These are phyloP conservation scores for Nannoperca obscura DNA, from an alignment of 2,797 vertebrate species.

Conservation along the genomic window DNA sequence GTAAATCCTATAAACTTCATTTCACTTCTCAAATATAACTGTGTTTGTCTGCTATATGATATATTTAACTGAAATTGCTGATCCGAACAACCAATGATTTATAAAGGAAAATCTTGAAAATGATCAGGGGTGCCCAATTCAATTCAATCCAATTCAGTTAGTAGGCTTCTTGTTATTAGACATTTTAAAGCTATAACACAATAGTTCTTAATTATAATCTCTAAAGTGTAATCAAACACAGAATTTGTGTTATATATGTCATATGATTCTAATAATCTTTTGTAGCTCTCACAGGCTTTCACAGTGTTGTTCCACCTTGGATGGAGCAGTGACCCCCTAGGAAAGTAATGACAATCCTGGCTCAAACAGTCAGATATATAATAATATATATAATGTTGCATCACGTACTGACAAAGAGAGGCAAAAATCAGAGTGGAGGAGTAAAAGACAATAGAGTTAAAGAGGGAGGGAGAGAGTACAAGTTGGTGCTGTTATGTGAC, in stretches of 20 bases:
- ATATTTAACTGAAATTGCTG: too few species aligned
- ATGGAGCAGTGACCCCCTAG: not conserved
- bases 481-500: constrained; percentile 61
- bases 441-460: constrained; percentile 3
- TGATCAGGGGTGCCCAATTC: too few species aligned
- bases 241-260: not conserved
- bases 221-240: not conserved
- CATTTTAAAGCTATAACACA: too few species aligned
- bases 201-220: too few species aligned
- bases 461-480: constrained; percentile 10
- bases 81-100: too few species aligned
- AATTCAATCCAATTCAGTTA: too few species aligned
- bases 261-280: not conserved
- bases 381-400: not conserved
- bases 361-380: not conserved
- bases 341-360: not conserved
- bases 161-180: too few species aligned
- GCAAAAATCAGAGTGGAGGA: not conserved
- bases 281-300: not conserved
- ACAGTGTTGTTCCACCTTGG: not conserved
- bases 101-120: too few species aligned
- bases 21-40: too few species aligned
- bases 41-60: too few species aligned
- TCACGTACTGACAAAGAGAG: not conserved
- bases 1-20: too few species aligned